A percentile compares a stretch with the other conserved stretches of the same genome.
Evolutionary conservation across 2,888 invertebrate species (phyloP).

Genomic region (Euphydryas editha): DNA sequence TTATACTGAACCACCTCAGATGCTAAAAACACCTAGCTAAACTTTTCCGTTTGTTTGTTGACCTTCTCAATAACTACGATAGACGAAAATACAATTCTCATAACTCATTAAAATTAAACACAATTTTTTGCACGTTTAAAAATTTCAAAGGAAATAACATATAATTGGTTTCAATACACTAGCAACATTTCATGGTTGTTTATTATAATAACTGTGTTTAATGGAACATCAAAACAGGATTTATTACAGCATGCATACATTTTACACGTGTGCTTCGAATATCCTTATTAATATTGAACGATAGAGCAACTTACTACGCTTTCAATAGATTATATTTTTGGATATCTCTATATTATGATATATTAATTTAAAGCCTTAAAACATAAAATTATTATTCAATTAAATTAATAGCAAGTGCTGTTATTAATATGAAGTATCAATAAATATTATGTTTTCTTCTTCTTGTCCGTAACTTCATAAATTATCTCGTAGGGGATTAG

Average conservation of each 20-base stretch:
- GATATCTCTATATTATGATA: too few species aligned
- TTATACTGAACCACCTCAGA: too few species aligned
- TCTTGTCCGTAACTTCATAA: too few species aligned
- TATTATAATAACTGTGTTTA: conserved; percentile 13
- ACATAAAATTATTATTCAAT: neutral
- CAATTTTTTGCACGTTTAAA: conserved; percentile 5
- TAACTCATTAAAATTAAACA: neutral
- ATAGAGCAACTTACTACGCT: neutral
- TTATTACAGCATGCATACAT: conserved; percentile 14
- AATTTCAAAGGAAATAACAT: conserved; percentile 8
- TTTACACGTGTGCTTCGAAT: neutral
- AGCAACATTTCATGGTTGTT: neutral
- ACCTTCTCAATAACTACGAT: neutral
- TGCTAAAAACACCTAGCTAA: too few species aligned
- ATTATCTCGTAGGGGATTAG: too few species aligned
- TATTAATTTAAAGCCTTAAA: neutral
- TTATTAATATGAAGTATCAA: neutral
- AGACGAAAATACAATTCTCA: neutral
- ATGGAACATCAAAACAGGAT: conserved; percentile 13
- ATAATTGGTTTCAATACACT: conserved; percentile 8
- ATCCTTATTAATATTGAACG: neutral
- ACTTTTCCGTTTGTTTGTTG: too few species aligned
- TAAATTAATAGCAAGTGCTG: neutral
- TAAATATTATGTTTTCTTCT: neutral
- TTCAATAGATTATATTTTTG: neutral